Base-by-base conservation (phyloP, 2,888 invertebrate species). In the Bedellia somnulentella region DNA sequence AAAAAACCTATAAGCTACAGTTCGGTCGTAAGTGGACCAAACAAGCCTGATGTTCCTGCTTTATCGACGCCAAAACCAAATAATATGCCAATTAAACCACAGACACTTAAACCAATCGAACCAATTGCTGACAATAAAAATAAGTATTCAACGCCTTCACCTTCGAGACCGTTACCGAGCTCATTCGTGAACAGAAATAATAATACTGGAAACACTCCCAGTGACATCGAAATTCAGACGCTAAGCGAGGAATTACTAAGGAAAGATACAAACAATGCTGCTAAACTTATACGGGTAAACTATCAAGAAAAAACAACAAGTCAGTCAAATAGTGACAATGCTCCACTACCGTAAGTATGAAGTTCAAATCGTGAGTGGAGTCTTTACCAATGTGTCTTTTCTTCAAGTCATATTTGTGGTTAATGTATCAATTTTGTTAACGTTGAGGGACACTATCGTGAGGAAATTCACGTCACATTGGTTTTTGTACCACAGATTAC, bases 281-380 rank as follows among this genome's bases (percentile, higher is more conserved):
- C 85, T 4, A 82, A 66, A 47, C 79, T 80, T 40, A 71, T 89
- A n/a, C 82, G 79, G 0, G 48, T 90, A 2, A 87, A 89, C 54
- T 77, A 83, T 35, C 91, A 92, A 64, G 85, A 83, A 37, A 82
- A 82, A 53, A 89, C 89, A 0, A 80, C 83, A 2, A 85, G 87
- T 5, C 79, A 80, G 28, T 85, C 84, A 10, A 66, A 63, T 30
- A 78, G 67, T 9, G 91, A 92, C 52, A 82, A 85, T 56, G 89
- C 91, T 5, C 82, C 89, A 15, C 59, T 77, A 42, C 85, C 87
- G 90, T 91, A 78, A 83, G 86, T 71, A 35, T 8, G 3, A 10
- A 25, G 13, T n/a, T n/a, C n/a, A n/a, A n/a, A n/a, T n/a, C n/a
- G n/a, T n/a, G n/a, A n/a, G n/a, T n/a, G n/a, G n/a, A n/a, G n/a